Evolutionary conservation across 1,140 invertebrate genomes (phyloP).

Genomic region (Monomorium pharaonis): DNA sequence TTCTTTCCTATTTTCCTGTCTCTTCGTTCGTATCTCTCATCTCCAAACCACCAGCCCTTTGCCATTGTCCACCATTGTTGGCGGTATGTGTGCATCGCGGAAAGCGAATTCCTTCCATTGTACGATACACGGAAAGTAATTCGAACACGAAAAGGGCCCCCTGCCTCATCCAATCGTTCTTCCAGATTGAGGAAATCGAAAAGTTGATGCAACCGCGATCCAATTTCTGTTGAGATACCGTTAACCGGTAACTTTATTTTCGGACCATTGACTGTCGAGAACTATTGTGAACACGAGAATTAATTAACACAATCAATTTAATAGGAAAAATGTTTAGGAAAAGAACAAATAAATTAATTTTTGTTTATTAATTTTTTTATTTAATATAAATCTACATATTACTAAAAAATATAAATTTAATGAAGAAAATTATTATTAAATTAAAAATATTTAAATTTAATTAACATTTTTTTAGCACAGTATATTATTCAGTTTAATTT

Average conservation of each 20-base stretch:
- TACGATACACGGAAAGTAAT: constrained; percentile 66
- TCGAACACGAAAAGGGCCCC: constrained; percentile 61
- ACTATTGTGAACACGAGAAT: constrained; percentile 19
- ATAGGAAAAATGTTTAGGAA: not conserved
- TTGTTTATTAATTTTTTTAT: not conserved
- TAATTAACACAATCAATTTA: constrained; percentile 41
- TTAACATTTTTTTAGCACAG: not conserved
- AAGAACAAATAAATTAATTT: not conserved
- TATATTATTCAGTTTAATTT: not conserved
- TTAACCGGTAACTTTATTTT: constrained; percentile 59
- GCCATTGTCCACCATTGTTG: constrained; percentile 70
- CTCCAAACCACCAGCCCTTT: constrained; percentile 51
- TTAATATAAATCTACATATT: not conserved
- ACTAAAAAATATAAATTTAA: not conserved
- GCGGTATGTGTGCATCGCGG: constrained; percentile 50
- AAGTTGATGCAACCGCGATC: constrained; percentile 59
- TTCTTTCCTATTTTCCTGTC: constrained; percentile 68
- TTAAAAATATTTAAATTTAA: not conserved
- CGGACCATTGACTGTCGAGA: constrained; percentile 35
- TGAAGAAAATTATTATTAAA: not conserved
- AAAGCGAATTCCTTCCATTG: constrained; percentile 71
- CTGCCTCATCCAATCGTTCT: constrained; percentile 59
- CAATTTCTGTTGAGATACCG: constrained; percentile 53
- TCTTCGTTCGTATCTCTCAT: constrained; percentile 56
- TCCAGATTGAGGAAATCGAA: constrained; percentile 65